Evolutionary conservation across 2,113 vertebrate genomes (phyloP).

Genomic region (Poeciliopsis retropinna): DNA sequence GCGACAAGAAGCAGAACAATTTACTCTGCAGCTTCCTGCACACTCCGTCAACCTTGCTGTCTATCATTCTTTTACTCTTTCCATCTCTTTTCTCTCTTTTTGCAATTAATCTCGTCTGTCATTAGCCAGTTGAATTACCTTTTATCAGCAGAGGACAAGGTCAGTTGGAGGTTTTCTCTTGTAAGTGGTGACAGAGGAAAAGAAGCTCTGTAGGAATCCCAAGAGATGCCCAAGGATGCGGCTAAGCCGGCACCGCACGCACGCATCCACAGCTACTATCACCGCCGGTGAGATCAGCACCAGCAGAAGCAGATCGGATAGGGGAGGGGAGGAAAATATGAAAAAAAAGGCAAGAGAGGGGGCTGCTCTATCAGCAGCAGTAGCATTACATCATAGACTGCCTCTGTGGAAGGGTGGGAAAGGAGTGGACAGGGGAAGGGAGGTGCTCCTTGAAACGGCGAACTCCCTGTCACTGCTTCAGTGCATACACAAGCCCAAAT

Average conservation of each 20-base stretch:
- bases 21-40: constrained; percentile 62
- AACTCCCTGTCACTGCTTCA: constrained; percentile 57
- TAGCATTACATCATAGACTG: constrained; percentile 83
- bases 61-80: constrained; percentile 32
- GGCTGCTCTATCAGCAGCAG: constrained; percentile 78
- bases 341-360: constrained; percentile 50
- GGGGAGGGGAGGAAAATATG: constrained; percentile 55
- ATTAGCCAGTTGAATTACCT: constrained; percentile 65
- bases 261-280: constrained; percentile 67
- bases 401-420: constrained; percentile 70
- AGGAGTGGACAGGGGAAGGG: constrained; percentile 70
- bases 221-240: constrained; percentile 73
- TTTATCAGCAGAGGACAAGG: constrained; percentile 55
- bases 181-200: constrained; percentile 62
- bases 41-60: constrained; percentile 50
- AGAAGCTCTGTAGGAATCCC: constrained; percentile 77
- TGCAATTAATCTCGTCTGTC: constrained; percentile 47
- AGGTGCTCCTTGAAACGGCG: constrained; percentile 64
- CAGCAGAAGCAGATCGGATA: constrained; percentile 59
- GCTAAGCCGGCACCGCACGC: constrained; percentile 69
- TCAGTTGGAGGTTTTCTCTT: constrained; percentile 44
- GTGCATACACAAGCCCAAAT: constrained; percentile 44
- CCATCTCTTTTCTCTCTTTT: constrained; percentile 27
- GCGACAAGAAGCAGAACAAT: constrained; percentile 64
- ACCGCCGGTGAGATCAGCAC: constrained; percentile 60